Base-by-base conservation (phyloP, 2,888 invertebrate genomes). In the Physocephala rufipes region DNA sequence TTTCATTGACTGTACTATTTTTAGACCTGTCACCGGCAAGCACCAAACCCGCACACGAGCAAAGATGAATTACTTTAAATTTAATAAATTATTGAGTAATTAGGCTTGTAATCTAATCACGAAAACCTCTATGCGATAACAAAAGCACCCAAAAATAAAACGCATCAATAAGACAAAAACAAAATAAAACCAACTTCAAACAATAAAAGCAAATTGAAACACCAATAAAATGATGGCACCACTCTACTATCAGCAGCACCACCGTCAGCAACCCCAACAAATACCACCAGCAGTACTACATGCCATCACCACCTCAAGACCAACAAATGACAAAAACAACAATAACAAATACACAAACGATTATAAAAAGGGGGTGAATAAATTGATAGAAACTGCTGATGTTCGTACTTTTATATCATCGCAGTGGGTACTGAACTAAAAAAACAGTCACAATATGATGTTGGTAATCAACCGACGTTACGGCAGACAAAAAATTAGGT, bases 191-290 rank as follows among this genome's bases (percentile, higher is more conserved):
- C 15, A 55, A 19, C 24, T 55, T 24, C 24, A 26, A 15, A 15
- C 55, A 55, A 26, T n/a, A 53, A 19, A 53, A 7, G 53, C 19
- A 53, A 55, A 55, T 1, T 15, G 16, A 15, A 55, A 55, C 55
- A 55, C 55, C 68, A 73, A 51, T 19, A 13, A 66, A 68, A 69
- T n/a, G n/a, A n/a, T 28, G 65, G 45, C 66, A 73, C 69, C 53
- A 47, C n/a, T 9, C 9, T 19, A 53, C 21, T 3, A 13, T 19
- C 59, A 16, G 45, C 58, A 51, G 19, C n/a, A 51, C 24, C 21
- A 24, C 12, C 55, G 24, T 24, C 26, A 55, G 15, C 55, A 55
- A 19, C 24, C 24, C 7, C 16, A 55, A 26, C 15, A 2, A 15
- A 15, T 19, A 15, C 55, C 55, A 36, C 36, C 36, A 36, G n/a